phyloP scores from a whole-genome alignment of 2,113 vertebrate genomes.

The Eubucco bourcierii region DNA sequence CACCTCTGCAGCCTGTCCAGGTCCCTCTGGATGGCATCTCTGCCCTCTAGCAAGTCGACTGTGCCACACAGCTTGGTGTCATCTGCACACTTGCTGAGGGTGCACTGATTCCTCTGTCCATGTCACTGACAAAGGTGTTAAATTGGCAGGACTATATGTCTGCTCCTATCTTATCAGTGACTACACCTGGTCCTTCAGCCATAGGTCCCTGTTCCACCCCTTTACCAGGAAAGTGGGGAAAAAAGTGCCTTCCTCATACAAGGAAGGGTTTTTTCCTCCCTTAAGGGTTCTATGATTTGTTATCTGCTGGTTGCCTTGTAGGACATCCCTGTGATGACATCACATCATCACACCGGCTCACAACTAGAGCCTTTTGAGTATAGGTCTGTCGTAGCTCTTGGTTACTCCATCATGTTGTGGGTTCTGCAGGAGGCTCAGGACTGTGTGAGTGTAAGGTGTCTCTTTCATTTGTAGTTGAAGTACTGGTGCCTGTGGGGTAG shows the following conservation, averaged over 20 bases:
- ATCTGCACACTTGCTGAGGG: no score
- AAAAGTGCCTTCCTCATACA: not conserved
- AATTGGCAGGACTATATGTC: not conserved
- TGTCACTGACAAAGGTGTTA: no score
- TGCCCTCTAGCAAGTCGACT: no score
- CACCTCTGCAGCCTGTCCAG: no score
- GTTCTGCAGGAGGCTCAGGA: fast-evolving
- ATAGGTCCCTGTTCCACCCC: not conserved
- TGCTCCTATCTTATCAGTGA: not conserved
- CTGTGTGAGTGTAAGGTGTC: fast-evolving
- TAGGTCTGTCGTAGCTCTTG: not conserved
- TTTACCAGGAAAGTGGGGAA: not conserved
- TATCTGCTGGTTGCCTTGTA: not conserved
- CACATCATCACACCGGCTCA: not conserved
- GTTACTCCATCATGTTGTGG: fast-evolving
- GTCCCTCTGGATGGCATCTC: no score
- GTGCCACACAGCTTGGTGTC: no score
- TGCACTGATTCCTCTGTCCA: no score
- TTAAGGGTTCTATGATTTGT: not conserved
- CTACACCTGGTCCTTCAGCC: not conserved
- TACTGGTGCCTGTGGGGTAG: not conserved
- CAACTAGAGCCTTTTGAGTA: not conserved
- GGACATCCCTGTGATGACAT: not conserved
- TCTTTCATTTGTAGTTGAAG: not conserved
- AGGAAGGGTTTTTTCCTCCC: not conserved